Conservation (phyloP, 2,888 invertebrate genomes). For the Caenorhabditis macrosperma region DNA sequence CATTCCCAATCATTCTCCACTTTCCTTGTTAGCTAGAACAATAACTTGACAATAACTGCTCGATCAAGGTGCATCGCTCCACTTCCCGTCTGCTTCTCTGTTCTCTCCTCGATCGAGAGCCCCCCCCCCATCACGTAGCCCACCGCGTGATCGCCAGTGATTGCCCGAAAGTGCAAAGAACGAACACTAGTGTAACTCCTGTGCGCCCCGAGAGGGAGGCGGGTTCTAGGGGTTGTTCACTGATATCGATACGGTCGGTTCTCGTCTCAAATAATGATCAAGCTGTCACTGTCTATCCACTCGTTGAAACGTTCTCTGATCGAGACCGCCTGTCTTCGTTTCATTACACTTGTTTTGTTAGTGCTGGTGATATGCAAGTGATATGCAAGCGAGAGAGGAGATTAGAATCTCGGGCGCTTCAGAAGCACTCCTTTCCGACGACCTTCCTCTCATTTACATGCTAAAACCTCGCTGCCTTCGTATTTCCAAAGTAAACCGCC, state of each 20-base stretch:
- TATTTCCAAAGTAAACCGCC: not conserved
- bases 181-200: constrained; percentile 22
- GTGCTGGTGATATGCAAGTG: not conserved
- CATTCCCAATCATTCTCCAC: not conserved
- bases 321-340: not conserved
- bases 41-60: not conserved
- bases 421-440: too few species aligned
- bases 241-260: not conserved
- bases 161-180: constrained; percentile 51
- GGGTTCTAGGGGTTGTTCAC: constrained; percentile 16
- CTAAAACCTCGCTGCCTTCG: too few species aligned
- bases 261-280: not conserved
- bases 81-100: constrained; percentile 11
- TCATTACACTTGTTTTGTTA: constrained; percentile 27
- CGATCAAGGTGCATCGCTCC: constrained; percentile 34
- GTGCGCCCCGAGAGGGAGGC: not conserved
- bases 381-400: too few species aligned
- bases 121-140: not conserved
- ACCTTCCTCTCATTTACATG: too few species aligned
- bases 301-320: constrained; percentile 2
- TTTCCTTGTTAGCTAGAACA: not conserved
- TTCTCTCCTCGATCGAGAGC: constrained; percentile 25
- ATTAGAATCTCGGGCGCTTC: not conserved
- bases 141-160: constrained; percentile 45
- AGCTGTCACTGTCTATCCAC: not conserved